phyloP scores from a whole-genome alignment of 2,113 vertebrate genomes.

The Orthochromis indermauri region DNA sequence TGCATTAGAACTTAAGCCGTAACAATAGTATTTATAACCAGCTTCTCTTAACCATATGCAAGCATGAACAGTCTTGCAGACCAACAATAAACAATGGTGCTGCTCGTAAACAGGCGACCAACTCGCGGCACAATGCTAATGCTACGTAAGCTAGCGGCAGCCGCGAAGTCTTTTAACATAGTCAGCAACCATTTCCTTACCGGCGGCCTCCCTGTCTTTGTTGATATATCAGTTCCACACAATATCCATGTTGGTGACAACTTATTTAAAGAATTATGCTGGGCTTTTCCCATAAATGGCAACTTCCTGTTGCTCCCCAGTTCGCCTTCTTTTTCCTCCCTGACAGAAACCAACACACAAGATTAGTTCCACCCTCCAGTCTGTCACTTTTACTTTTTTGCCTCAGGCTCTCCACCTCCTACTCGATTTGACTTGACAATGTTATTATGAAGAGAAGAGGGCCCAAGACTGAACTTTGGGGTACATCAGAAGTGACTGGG shows the following conservation, averaged over 20 bases:
- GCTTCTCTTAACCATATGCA: no score
- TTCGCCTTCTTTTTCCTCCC: not conserved
- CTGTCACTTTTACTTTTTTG: not conserved
- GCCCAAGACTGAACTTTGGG: not conserved
- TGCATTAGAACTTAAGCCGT: no score
- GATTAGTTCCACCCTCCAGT: not conserved
- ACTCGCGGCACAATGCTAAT: not conserved
- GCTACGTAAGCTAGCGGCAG: not conserved
- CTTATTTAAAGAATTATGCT: not conserved
- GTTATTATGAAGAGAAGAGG: not conserved
- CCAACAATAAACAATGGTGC: no score
- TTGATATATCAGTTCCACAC: not conserved
- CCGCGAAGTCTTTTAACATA: fast-evolving
- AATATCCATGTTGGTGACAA: not conserved
- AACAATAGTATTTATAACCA: no score
- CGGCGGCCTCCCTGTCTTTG: not conserved
- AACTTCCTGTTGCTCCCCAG: not conserved
- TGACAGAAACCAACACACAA: not conserved
- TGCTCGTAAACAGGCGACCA: no score
- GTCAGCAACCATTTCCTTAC: no score
- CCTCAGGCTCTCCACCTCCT: not conserved
- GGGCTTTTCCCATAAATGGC: not conserved
- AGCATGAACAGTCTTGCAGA: no score
- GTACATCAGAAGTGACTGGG: not conserved
- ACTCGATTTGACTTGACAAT: not conserved